Base-by-base conservation (phyloP, 2,888 invertebrate species). In the Lissocephala sabroskyi region DNA sequence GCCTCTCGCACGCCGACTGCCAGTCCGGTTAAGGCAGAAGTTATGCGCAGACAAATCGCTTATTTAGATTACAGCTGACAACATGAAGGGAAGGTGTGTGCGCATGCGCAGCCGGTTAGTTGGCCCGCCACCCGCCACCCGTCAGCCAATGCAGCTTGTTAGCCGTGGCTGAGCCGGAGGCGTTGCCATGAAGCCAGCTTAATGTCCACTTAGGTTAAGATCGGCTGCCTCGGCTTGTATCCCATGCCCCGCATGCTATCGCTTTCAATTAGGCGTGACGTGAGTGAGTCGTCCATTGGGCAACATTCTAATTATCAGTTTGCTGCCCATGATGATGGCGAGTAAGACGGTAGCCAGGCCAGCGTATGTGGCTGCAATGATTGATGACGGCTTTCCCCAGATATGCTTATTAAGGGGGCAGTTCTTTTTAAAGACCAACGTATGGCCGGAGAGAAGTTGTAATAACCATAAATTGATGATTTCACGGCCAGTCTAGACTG, bases 61-160 rank as follows among this genome's bases (percentile, higher is more conserved):
- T 68, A 66, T 62, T 75, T 66, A 75, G 76, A 76, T 76, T 70
- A 57, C 49, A 66, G 42, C 45, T 54, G 76, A 61, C 73, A 73
- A 55, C 56, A 52, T 29, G 40, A 43, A 39, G 42, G 14, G 45
- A 37, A 43, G 47, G 61, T 62, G 61, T 62, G 48, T 49, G 14
- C 52, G 53, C 54, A 45, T 41, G 10, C 46, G 6, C n/a, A 23
- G 40, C 41, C 13, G 33, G 33, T 33, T 23, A 35, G 35, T 9
- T 35, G 17, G 4, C 16, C 16, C 14, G 35, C 35, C 11, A 32
- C 30, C 11, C 5, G 37, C n/a, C n/a, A n/a, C n/a, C 23, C 23
- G 23, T 28, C 9, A 23, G 19, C 13, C 37, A 45, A 9, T 47
- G 52, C 53, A 53, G 50, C 23, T 51, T 49, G 59, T 52, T 51